A percentile compares a stretch with the other conserved stretches of the same genome.
These are phyloP conservation scores for Epistrophella euchroma DNA, from an alignment of 2,888 invertebrate genomes.

Conservation along the genomic window DNA sequence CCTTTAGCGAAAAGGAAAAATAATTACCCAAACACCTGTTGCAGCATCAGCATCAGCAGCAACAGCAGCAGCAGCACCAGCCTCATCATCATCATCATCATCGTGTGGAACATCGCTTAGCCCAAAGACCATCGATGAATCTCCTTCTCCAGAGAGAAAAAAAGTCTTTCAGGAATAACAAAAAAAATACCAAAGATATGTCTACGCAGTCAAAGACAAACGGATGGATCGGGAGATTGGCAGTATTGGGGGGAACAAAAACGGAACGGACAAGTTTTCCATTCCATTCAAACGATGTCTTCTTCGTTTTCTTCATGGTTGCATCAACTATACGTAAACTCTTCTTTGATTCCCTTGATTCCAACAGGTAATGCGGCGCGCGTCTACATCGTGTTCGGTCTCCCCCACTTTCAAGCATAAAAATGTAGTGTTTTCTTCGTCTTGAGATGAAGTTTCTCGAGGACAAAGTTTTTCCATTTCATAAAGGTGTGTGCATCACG, in stretches of 20 bases:
- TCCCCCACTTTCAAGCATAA: conserved; percentile 59
- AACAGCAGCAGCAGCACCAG: conserved; percentile 49
- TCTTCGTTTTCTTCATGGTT: conserved; percentile 7
- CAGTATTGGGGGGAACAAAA: background rate
- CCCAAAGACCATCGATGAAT: conserved; percentile 55
- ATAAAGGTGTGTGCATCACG: conserved; percentile 49
- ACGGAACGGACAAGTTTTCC: conserved; percentile 42
- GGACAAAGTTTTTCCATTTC: conserved; percentile 69
- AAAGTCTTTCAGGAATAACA: background rate
- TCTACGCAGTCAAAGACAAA: background rate
- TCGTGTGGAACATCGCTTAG: conserved; percentile 61
- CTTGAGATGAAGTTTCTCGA: conserved; percentile 52
- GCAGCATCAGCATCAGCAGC: conserved; percentile 54
- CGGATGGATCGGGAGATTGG: background rate
- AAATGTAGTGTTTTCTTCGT: background rate
- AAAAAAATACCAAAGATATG: conserved; percentile 26
- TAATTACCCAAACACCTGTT: conserved; percentile 75
- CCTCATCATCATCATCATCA: conserved; percentile 61
- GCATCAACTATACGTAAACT: background rate
- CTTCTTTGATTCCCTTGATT: conserved; percentile 2
- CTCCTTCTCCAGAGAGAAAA: conserved; percentile 9
- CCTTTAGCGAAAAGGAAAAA: conserved; percentile 65
- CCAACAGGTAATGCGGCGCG: conserved; percentile 41
- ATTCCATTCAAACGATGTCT: conserved; percentile 37
- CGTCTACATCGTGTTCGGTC: conserved; percentile 46